phyloP scores from a whole-genome alignment of 2,113 vertebrate genomes.

The Apistogramma diplotaenia region DNA sequence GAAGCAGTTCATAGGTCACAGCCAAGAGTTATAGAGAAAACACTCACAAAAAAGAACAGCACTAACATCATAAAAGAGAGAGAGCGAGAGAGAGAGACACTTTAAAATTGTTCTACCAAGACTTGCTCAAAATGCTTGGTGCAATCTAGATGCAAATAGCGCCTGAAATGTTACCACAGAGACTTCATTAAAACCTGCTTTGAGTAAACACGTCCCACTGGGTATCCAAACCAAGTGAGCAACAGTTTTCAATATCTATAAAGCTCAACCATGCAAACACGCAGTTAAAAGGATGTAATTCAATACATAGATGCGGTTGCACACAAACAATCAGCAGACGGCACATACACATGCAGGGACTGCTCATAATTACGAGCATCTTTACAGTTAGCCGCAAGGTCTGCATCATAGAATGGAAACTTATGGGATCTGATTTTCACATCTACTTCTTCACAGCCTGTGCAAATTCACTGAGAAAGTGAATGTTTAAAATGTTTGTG shows the following conservation, averaged over 20 bases:
- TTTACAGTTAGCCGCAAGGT: not conserved
- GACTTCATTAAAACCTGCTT: conserved; percentile 44
- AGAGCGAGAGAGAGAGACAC: not conserved
- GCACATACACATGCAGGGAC: not conserved
- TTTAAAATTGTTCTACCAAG: not conserved
- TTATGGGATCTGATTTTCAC: not conserved
- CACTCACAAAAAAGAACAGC: not conserved
- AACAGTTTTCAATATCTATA: conserved; percentile 6
- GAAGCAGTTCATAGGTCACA: not conserved
- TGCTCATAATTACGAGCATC: not conserved
- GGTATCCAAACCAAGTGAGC: not conserved
- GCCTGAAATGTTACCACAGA: conserved; percentile 31
- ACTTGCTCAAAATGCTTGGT: not conserved
- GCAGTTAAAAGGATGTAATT: not conserved
- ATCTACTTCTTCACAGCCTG: not conserved
- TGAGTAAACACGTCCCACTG: conserved; percentile 8
- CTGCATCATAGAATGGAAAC: not conserved
- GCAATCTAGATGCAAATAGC: conserved; percentile 15
- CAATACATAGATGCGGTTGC: not conserved
- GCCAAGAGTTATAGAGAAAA: not conserved
- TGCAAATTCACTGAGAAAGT: not conserved
- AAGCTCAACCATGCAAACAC: not conserved
- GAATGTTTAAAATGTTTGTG: not conserved
- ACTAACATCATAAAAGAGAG: not conserved
- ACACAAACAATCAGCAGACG: not conserved